Evolutionary conservation across 2,888 invertebrate genomes (phyloP).

Genomic region (Xanthia icteritia): DNA sequence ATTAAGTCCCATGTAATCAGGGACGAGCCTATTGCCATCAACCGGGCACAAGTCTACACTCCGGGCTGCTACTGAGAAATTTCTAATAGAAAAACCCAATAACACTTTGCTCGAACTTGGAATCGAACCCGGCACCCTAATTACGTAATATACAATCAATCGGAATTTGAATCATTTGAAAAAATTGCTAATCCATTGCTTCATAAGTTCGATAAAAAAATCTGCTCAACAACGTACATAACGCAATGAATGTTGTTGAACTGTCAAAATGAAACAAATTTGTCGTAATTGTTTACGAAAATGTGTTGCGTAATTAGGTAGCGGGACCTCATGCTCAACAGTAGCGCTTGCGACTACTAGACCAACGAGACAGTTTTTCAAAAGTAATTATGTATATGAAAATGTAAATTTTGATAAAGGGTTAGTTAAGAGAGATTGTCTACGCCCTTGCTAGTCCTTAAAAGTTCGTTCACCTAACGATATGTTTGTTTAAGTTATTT

Average conservation of each 20-base stretch:
- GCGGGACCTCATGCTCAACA: not conserved
- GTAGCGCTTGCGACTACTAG: not conserved
- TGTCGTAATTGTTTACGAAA: too few relatives aligned
- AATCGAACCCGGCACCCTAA: too few relatives aligned
- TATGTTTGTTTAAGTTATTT: slow-evolving; percentile 12
- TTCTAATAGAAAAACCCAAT: not conserved
- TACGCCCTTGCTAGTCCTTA: not conserved
- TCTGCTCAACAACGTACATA: too few relatives aligned
- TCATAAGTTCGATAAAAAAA: too few relatives aligned
- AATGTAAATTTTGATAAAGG: not conserved
- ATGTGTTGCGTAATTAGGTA: too few relatives aligned
- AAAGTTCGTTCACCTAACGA: slow-evolving; percentile 38
- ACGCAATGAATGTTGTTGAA: too few relatives aligned
- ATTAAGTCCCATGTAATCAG: not conserved
- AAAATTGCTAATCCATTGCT: too few relatives aligned
- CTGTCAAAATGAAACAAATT: too few relatives aligned
- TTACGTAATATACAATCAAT: too few relatives aligned
- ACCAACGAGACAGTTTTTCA: not conserved
- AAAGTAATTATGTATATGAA: not conserved
- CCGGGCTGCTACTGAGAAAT: not conserved
- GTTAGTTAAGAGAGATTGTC: not conserved
- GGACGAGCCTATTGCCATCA: not conserved
- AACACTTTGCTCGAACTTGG: not conserved
- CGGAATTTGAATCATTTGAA: too few relatives aligned
- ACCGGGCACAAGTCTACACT: not conserved